Percentiles rank a stretch among this genome's conserved stretches.
Conservation (phyloP, 2,888 invertebrate species). For the Seira sanloemensis region DNA sequence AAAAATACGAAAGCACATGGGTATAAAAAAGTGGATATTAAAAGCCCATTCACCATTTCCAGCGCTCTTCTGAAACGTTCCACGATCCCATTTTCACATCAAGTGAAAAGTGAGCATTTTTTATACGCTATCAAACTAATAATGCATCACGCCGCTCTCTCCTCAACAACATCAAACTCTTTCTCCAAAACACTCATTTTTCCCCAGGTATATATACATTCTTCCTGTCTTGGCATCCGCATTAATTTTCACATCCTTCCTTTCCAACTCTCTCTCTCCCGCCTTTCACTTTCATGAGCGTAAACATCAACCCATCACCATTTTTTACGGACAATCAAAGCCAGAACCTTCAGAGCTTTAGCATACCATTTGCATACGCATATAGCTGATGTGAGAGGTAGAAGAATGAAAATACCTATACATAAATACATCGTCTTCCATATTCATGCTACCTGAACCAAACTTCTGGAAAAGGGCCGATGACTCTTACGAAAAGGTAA, state of each 20-base stretch:
- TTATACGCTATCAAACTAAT: constrained; percentile 52
- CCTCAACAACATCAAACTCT: constrained; percentile 28
- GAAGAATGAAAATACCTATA: no score
- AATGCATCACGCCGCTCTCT: constrained; percentile 54
- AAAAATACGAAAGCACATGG: no score
- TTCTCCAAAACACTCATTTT: constrained; percentile 12
- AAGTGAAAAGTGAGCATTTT: constrained; percentile 59
- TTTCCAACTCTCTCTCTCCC: background rate
- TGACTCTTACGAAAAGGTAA: background rate
- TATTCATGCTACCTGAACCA: background rate
- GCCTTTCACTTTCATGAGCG: background rate
- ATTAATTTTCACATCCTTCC: constrained; percentile 47
- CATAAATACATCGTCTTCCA: no score
- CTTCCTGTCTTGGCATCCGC: constrained; percentile 49
- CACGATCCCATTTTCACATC: constrained; percentile 53
- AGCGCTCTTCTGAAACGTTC: constrained; percentile 15
- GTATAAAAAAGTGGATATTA: no score
- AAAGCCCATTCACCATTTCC: no score
- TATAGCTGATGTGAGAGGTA: no score
- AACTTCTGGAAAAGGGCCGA: background rate
- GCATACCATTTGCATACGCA: background rate
- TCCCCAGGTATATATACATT: background rate
- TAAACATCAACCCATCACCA: constrained; percentile 1
- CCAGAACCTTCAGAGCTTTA: background rate
- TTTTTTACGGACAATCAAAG: constrained; percentile 4